Base-by-base conservation (phyloP, 2,797 vertebrate genomes). In the Aratinga solstitialis region DNA sequence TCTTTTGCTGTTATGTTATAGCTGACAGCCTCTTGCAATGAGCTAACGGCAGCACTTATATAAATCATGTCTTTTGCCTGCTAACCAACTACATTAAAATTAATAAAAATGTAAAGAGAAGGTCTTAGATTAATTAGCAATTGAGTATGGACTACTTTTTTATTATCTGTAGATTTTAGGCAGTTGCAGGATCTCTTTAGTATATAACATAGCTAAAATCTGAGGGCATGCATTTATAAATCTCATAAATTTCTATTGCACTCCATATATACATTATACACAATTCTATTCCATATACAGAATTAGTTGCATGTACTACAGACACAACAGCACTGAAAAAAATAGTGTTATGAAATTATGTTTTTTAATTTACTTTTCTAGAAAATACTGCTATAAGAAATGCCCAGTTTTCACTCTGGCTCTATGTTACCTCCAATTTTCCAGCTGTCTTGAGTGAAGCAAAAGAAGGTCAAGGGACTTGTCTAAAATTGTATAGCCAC, bases 1-100 rank as follows among this genome's bases (percentile, higher is more conserved):
- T 75, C 22, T 36, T 59, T 24, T 11, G 4, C n/a, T 61, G 19
- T 18, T 40, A 11, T 16, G 19, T 50, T 58, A 23, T 34, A 58
- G 56, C n/a, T 50, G 53, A 15, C 30, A 90, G 47, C 24, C 22
- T 71, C 65, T 45, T 81, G 48, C 14, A 5, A 43, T 42, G 65
- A 91, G 77, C 71, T 87, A 73, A 87, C 21, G 76, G 54, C 5
- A 21, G n/a, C 29, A 45, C 89, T 81, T 66, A 40, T 30, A 90
- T 92, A 93, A 96, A 85, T 91, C 65, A 78, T 45, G 74, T 50
- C 76, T 87, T 81, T 81, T 68, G 4, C 59, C 45, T 38, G 45
- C 61, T 84, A 84, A 94, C 85, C 59, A 93, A 66, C 32, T 75
- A 45, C 79, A 84, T 93, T 94, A 85, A 88, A 90, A 95, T 90